Evolutionary conservation across 2,888 invertebrate species (phyloP).

Genomic region (Incurvaria masculella): DNA sequence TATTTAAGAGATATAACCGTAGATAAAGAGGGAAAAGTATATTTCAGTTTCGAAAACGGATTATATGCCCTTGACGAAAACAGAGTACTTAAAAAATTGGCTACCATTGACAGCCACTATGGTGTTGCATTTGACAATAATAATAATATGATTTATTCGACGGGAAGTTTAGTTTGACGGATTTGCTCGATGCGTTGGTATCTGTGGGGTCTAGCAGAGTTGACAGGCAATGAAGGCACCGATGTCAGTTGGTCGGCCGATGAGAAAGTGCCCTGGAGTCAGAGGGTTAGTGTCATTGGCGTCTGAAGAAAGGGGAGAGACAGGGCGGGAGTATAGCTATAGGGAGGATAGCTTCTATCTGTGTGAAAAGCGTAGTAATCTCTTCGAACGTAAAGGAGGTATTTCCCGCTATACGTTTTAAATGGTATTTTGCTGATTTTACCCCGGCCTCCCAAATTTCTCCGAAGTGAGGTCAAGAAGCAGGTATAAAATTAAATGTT

Average conservation of each 20-base stretch:
- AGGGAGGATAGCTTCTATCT: constrained; percentile 7
- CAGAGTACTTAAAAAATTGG: too few species aligned
- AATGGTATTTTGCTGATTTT: constrained; percentile 15
- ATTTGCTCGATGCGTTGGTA: too few species aligned
- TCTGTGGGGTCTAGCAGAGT: too few species aligned
- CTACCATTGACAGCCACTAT: too few species aligned
- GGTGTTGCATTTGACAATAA: too few species aligned
- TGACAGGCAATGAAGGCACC: constrained; percentile 2
- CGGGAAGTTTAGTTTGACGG: too few species aligned
- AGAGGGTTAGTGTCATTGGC: constrained; percentile 6
- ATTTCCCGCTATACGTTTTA: constrained; percentile 11
- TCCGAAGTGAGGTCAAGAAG: constrained; percentile 11
- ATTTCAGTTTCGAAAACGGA: constrained; percentile 29
- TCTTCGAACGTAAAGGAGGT: constrained; percentile 14
- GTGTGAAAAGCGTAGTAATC: constrained; percentile 12
- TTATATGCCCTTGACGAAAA: constrained; percentile 28
- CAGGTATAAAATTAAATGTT: constrained; percentile 8
- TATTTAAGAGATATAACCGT: constrained; percentile 28
- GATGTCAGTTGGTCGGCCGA: constrained; percentile 5
- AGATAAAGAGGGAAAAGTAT: constrained; percentile 28
- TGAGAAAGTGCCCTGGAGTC: constrained; percentile 8
- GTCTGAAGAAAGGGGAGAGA: constrained; percentile 6
- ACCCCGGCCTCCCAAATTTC: constrained; percentile 15
- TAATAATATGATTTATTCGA: too few species aligned
- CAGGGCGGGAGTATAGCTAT: constrained; percentile 9